Conservation (phyloP, 2,113 vertebrate genomes). For the Serilophus lunatus region DNA sequence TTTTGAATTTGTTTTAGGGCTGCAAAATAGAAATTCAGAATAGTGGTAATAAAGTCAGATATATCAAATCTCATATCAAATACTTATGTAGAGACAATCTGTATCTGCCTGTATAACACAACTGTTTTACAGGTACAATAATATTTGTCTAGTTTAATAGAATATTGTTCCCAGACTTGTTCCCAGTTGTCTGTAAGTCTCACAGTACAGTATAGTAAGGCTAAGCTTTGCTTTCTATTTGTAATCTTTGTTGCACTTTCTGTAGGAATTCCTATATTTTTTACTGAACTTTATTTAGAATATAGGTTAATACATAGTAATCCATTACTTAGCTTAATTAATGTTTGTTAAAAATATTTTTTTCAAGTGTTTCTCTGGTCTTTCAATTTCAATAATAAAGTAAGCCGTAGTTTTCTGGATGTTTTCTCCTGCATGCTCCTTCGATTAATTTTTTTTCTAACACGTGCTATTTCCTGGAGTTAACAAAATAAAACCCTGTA, state of each 20-base stretch:
- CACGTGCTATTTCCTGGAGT: neutral
- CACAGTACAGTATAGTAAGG: fast-evolving
- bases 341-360: neutral
- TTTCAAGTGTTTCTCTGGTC: neutral
- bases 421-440: neutral
- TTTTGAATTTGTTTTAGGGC: neutral
- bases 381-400: neutral
- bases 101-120: neutral
- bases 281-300: neutral
- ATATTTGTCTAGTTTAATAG: neutral
- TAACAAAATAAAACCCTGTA: neutral
- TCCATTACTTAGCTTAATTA: neutral
- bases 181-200: neutral
- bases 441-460: neutral
- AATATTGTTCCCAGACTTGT: neutral
- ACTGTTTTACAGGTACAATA: neutral
- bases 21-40: neutral
- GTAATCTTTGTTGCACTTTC: neutral
- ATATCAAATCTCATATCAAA: neutral
- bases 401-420: neutral
- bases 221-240: neutral
- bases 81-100: neutral
- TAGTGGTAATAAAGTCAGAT: neutral
- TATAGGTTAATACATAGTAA: neutral
- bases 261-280: neutral